Base-by-base conservation (phyloP, 2,888 invertebrate species). In the Lydus trimaculatus region DNA sequence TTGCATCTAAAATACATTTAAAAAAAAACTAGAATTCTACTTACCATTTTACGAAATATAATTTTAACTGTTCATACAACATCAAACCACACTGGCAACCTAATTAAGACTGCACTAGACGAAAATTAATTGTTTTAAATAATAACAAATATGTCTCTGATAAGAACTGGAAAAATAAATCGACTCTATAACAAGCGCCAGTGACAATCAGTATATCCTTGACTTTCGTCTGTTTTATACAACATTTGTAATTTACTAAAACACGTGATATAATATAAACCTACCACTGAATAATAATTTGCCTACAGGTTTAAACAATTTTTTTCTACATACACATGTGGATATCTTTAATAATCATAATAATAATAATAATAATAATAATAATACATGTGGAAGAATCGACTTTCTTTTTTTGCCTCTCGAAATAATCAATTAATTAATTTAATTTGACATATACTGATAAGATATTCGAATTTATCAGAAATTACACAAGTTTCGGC, bases 181-280 rank as follows among this genome's bases (percentile, higher is more conserved):
- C 63, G 63, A 74, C 70, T 72, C 69, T 71, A 68, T 36, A 76
- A 75, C 76, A 76, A 78, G 78, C 77, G 78, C 73, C 74, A 75
- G 75, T 72, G 74, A 74, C 75, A 74, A 73, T 77, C 72, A 69
- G 63, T 69, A 72, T 76, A 82, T 81, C 82, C 82, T 81, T 82
- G 82, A 82, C 81, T 82, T 81, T 80, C 79, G 79, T 77, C 68
- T 71, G 65, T 73, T 77, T 68, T 69, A 70, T 75, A 73, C 69
- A 66, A 64, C 61, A 67, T 63, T 73, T 72, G 73, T 77, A 78
- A 80, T 79, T 80, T 79, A 76, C 72, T 73, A 74, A 73, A 78
- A 75, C 81, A 81, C 81, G 81, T 80, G 81, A 79, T 78, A 74
- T 73, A 66, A 71, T 73, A 77, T 75, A 76, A 75, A 74, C 75